phyloP scores from a whole-genome alignment of 2,888 invertebrate genomes.

The Clostera curtula region DNA sequence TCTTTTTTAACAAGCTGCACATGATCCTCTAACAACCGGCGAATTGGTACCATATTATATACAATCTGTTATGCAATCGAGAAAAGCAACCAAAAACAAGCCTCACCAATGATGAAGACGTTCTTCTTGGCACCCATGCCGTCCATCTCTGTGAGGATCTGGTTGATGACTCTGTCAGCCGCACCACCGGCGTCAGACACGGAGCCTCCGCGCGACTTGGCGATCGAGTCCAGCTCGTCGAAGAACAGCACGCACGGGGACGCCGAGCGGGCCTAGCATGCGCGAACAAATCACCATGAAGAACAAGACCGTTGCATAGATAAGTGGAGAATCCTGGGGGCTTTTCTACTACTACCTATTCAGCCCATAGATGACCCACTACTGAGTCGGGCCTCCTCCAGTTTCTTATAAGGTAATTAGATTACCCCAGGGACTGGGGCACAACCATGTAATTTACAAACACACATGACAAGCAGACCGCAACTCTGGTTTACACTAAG shows the following conservation, averaged over 20 bases:
- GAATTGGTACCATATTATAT: no score
- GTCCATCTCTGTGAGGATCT: constrained; percentile 99
- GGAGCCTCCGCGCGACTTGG: constrained; percentile 98
- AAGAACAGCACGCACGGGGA: constrained; percentile 99
- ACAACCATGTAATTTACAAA: no score
- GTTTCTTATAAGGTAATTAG: no score
- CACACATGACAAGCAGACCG: no score
- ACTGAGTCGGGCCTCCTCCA: no score
- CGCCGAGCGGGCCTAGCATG: constrained; percentile 93
- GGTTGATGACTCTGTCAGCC: constrained; percentile 99
- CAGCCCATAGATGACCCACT: no score
- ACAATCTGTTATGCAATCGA: no score
- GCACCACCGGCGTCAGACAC: constrained; percentile 99
- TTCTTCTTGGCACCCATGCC: constrained; percentile 99
- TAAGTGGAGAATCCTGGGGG: no score
- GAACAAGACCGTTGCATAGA: background rate
- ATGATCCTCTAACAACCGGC: background rate
- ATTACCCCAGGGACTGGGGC: no score
- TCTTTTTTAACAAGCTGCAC: background rate
- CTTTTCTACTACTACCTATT: no score
- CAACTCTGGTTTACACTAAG: no score
- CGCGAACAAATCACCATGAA: background rate
- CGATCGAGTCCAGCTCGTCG: constrained; percentile 99
- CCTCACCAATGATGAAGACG: constrained; percentile 98
- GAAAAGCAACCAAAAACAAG: no score